A percentile compares a stretch with the other conserved stretches of the same genome.
These are phyloP conservation scores for Pissodes strobi DNA, from an alignment of 1,140 invertebrate genomes.

Conservation along the genomic window DNA sequence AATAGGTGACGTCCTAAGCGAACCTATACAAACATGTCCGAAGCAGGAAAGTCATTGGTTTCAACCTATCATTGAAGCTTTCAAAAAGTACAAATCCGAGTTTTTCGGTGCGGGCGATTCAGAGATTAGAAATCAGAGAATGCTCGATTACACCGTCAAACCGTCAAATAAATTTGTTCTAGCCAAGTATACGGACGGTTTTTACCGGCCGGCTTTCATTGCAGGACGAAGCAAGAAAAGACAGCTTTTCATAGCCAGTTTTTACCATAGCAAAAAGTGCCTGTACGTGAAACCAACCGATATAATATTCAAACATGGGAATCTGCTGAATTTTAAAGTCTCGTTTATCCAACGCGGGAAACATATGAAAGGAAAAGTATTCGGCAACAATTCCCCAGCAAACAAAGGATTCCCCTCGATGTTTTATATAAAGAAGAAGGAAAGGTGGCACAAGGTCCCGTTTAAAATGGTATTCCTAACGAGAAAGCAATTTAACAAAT, in stretches of 20 bases:
- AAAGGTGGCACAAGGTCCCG: constrained; percentile 29
- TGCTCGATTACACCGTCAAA: constrained; percentile 26
- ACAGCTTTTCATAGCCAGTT: constrained; percentile 29
- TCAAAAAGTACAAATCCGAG: constrained; percentile 25
- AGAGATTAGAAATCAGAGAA: constrained; percentile 12
- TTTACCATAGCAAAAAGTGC: constrained; percentile 35
- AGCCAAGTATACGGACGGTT: constrained; percentile 30
- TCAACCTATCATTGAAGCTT: constrained; percentile 21
- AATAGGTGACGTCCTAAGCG: background rate
- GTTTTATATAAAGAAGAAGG: constrained; percentile 30
- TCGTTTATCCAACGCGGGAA: constrained; percentile 20
- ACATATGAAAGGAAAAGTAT: constrained; percentile 20
- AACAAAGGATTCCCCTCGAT: constrained; percentile 35
- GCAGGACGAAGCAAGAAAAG: constrained; percentile 28
- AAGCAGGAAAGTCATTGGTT: constrained; percentile 16
- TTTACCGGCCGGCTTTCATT: constrained; percentile 26
- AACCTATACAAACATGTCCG: constrained; percentile 12
- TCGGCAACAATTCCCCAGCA: constrained; percentile 37
- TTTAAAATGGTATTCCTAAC: constrained; percentile 36
- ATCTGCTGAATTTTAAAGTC: constrained; percentile 30
- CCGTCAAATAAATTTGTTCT: constrained; percentile 33
- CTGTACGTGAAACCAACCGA: constrained; percentile 29
- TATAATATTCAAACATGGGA: constrained; percentile 34
- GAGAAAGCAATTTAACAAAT: constrained; percentile 27
- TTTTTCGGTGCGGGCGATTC: constrained; percentile 13